These are phyloP conservation scores for Colletes collaris DNA, from an alignment of 2,888 invertebrate species.

Conservation along the genomic window DNA sequence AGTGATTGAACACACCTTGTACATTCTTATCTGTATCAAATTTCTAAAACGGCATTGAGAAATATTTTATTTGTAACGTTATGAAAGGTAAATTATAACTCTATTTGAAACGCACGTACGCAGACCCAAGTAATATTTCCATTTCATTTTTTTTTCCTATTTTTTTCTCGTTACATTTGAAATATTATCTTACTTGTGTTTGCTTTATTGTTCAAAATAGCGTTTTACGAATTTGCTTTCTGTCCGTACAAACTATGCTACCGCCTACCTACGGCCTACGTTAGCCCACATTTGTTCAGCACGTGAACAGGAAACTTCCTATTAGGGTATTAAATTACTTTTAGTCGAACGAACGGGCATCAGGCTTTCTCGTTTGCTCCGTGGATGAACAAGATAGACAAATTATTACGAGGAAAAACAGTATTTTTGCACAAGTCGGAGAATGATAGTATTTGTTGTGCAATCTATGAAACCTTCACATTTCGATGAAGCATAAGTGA, in stretches of 20 bases:
- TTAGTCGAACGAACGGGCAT: slow-evolving; percentile 7
- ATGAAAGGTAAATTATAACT: no score
- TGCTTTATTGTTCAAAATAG: background rate
- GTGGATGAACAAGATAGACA: slow-evolving; percentile 58
- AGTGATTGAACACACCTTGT: no score
- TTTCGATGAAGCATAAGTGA: slow-evolving; percentile 66
- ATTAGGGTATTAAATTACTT: slow-evolving; percentile 72
- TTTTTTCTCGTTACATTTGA: background rate
- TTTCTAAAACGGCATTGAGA: background rate
- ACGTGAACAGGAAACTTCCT: slow-evolving; percentile 76
- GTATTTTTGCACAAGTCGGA: slow-evolving; percentile 64
- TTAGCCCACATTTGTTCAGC: slow-evolving; percentile 7
- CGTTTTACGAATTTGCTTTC: background rate
- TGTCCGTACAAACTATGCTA: background rate
- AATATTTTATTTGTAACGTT: no score
- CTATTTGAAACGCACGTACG: no score
- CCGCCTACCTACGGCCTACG: background rate
- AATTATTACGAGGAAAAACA: slow-evolving; percentile 23
- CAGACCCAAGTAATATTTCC: background rate
- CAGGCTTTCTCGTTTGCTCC: slow-evolving; percentile 8
- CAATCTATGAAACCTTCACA: slow-evolving; percentile 70
- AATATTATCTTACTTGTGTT: background rate
- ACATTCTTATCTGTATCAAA: background rate
- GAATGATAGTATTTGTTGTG: slow-evolving; percentile 69
- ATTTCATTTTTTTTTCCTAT: background rate